phyloP scores from a whole-genome alignment of 2,888 invertebrate genomes.

The Megamerina dolium region DNA sequence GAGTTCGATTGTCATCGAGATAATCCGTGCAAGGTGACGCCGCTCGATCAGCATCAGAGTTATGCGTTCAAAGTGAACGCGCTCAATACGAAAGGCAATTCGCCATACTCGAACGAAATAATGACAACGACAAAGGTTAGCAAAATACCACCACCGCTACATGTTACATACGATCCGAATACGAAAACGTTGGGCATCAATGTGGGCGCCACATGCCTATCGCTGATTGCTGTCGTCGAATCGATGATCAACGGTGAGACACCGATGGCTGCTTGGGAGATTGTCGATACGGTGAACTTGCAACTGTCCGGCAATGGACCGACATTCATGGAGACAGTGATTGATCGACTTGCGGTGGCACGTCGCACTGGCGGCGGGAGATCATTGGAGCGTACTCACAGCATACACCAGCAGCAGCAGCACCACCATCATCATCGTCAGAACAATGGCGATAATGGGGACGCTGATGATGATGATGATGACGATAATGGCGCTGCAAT shows the following conservation, averaged over 20 bases:
- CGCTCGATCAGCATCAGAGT: constrained; percentile 78
- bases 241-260: constrained; percentile 58
- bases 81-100: constrained; percentile 79
- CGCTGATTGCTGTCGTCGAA: constrained; percentile 71
- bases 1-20: constrained; percentile 80
- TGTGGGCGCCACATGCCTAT: constrained; percentile 71
- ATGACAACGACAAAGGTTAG: constrained; percentile 77
- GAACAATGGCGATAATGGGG: constrained; percentile 1
- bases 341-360: constrained; percentile 57
- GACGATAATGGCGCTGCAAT: constrained; percentile 51
- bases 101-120: constrained; percentile 80
- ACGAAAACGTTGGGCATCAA: constrained; percentile 71
- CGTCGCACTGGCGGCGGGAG: constrained; percentile 51
- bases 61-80: constrained; percentile 87
- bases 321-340: constrained; percentile 63
- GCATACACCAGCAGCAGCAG: too few relatives aligned
- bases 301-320: constrained; percentile 65
- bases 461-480: constrained; percentile 9
- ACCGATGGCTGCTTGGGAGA: constrained; percentile 59
- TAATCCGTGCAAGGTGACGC: constrained; percentile 83
- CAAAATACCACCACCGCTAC: constrained; percentile 71
- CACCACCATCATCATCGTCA: too few relatives aligned
- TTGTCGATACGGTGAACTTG: constrained; percentile 66
- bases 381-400: constrained; percentile 46
- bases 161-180: constrained; percentile 77